Conservation (phyloP, 2,113 vertebrate genomes). For the Apeltes quadracus region DNA sequence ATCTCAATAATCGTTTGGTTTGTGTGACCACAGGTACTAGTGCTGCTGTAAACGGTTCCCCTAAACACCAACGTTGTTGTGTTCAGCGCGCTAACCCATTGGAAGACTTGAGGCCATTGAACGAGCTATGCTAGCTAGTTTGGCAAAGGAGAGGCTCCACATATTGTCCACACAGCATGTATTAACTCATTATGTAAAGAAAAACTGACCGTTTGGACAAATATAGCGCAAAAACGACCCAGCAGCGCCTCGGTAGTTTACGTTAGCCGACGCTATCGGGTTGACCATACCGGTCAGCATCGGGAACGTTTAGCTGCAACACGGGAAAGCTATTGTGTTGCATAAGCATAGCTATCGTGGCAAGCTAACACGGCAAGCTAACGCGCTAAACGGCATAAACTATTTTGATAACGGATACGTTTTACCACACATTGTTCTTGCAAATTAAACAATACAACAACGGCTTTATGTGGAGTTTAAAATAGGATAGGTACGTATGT, state of each 20-base stretch:
- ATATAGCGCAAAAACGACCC: not conserved
- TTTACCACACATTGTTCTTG: not conserved
- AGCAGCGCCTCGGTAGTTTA: fast-evolving
- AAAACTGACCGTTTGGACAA: fast-evolving
- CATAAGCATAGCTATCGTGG: slow-evolving; percentile 60
- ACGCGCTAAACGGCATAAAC: not conserved
- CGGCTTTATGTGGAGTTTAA: fast-evolving
- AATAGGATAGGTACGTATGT: not conserved
- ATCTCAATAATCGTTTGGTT: fast-evolving
- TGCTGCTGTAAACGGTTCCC: not conserved
- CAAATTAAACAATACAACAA: not conserved
- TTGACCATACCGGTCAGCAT: slow-evolving; percentile 19
- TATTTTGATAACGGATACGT: fast-evolving
- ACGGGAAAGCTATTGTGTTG: slow-evolving; percentile 61
- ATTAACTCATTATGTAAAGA: fast-evolving
- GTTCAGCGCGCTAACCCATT: not conserved
- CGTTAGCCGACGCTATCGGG: not conserved
- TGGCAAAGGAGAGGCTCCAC: no score
- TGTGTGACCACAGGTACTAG: not conserved
- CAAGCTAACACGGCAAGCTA: slow-evolving; percentile 41
- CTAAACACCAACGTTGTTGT: not conserved
- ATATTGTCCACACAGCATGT: not conserved
- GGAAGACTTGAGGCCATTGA: not conserved
- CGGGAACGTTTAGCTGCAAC: not conserved
- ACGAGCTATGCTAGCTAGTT: not conserved